These are phyloP conservation scores for Beroe forskalii DNA, from an alignment of 37 sponge, comb jelly and placozoan species.

Conservation along the genomic window DNA sequence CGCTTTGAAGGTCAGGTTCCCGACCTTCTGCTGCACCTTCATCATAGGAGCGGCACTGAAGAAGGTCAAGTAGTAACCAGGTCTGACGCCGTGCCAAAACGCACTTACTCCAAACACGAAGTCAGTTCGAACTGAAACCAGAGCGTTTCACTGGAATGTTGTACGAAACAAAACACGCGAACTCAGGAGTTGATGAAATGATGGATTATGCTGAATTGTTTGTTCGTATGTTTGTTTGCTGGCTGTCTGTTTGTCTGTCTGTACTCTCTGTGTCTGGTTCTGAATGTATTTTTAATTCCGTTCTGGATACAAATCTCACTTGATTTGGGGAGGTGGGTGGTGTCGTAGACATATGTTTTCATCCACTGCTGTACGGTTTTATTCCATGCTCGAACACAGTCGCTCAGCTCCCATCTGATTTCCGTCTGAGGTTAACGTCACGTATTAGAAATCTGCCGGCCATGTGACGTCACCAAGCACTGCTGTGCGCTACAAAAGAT, in stretches of 20 bases:
- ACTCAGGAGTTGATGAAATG: too few species aligned
- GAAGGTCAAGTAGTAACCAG: conserved; percentile 61
- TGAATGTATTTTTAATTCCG: too few species aligned
- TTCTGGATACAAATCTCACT: too few species aligned
- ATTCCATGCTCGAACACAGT: conserved; percentile 56
- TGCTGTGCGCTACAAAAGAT: too few species aligned
- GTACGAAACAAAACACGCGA: too few species aligned
- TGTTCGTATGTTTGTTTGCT: too few species aligned
- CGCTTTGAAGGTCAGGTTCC: conserved; percentile 24
- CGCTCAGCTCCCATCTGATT: not conserved
- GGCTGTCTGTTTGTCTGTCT: too few species aligned
- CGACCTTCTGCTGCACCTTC: conserved; percentile 49
- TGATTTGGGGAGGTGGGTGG: conserved; percentile 47
- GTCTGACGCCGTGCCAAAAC: conserved; percentile 54
- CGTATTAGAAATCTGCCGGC: too few species aligned
- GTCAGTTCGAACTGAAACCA: conserved; percentile 26
- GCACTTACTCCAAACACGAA: conserved; percentile 64
- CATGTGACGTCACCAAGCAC: too few species aligned
- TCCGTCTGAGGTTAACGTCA: conserved; percentile 59
- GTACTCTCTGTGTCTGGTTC: too few species aligned
- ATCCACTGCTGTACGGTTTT: conserved; percentile 58
- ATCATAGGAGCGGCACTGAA: conserved; percentile 52
- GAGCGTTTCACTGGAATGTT: too few species aligned
- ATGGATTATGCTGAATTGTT: too few species aligned
- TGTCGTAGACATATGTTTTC: conserved; percentile 63